Conservation (phyloP, 2,797 vertebrate species). For the Columba guinea region DNA sequence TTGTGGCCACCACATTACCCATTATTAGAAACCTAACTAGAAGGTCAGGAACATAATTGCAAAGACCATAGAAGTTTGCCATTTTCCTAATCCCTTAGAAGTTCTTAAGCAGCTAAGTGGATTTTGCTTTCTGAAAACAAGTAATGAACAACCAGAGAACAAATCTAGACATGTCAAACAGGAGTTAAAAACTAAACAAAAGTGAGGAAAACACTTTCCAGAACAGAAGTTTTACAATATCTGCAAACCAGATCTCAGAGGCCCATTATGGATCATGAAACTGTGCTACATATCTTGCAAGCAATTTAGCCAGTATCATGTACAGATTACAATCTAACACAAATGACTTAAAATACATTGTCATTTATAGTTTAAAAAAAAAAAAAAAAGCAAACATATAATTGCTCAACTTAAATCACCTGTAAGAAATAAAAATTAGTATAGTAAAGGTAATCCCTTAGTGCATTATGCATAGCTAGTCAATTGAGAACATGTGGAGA, state of each 20-base stretch:
- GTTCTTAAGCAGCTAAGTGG: neutral
- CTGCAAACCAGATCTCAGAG: neutral
- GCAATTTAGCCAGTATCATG: neutral
- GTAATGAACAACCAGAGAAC: neutral
- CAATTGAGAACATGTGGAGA: neutral
- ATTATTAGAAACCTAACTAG: neutral
- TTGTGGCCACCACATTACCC: neutral
- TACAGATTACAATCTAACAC: neutral
- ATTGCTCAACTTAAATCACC: neutral
- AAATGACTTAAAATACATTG: neutral
- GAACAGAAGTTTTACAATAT: neutral
- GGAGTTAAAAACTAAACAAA: neutral
- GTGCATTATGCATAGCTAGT: neutral
- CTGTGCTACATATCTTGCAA: neutral
- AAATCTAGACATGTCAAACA: neutral
- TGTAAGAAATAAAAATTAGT: neutral
- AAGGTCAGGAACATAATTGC: neutral
- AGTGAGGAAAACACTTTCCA: neutral
- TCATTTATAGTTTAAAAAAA: neutral
- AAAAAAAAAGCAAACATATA: neutral
- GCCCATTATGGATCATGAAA: neutral
- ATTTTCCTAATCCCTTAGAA: neutral
- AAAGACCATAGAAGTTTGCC: neutral
- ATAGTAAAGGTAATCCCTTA: neutral
- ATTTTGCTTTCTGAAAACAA: neutral